A percentile compares a stretch with the other conserved stretches of the same genome.
phyloP scores from a whole-genome alignment of 30 jellyfish, hydroid and myxozoan genomes.

The Cassiopea andromeda region DNA sequence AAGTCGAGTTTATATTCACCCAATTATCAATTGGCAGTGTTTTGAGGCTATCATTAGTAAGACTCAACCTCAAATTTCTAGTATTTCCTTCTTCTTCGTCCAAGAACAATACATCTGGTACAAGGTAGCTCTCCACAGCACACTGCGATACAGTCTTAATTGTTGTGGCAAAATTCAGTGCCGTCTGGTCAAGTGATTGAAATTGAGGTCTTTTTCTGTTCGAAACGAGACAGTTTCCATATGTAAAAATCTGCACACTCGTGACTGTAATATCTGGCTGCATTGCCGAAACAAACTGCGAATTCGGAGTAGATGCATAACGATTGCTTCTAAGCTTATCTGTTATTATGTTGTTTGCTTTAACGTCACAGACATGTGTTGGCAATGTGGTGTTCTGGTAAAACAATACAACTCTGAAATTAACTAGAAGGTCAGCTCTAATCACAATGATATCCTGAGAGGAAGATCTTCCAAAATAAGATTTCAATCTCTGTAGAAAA shows the following conservation, averaged over 20 bases:
- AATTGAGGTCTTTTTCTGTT: conserved; percentile 66
- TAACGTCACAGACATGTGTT: conserved; percentile 73
- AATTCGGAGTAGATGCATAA: conserved; percentile 36
- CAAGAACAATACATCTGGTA: conserved; percentile 59
- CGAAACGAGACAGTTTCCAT: conserved; percentile 56
- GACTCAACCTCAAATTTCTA: conserved; percentile 48
- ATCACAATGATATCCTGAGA: conserved; percentile 33
- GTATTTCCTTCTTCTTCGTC: conserved; percentile 97
- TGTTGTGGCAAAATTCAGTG: conserved; percentile 5
- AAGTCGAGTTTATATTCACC: conserved; percentile 47
- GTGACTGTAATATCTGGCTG: conserved; percentile 61
- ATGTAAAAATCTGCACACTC: not conserved
- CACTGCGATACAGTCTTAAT: conserved; percentile 31
- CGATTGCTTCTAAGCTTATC: conserved; percentile 9
- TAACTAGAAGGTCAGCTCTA: conserved; percentile 32
- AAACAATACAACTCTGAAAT: conserved; percentile 26
- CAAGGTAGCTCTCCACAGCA: conserved; percentile 17
- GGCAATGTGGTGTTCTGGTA: conserved; percentile 76
- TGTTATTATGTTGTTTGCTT: conserved; percentile 27
- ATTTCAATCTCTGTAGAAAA: conserved; percentile 44
- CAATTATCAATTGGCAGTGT: conserved; percentile 42
- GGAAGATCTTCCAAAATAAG: conserved; percentile 48
- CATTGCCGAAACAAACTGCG: conserved; percentile 71
- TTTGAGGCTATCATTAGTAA: not conserved
- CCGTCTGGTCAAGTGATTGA: not conserved